phyloP scores from a whole-genome alignment of 2,113 vertebrate genomes.

The Gopherus evgoodei region DNA sequence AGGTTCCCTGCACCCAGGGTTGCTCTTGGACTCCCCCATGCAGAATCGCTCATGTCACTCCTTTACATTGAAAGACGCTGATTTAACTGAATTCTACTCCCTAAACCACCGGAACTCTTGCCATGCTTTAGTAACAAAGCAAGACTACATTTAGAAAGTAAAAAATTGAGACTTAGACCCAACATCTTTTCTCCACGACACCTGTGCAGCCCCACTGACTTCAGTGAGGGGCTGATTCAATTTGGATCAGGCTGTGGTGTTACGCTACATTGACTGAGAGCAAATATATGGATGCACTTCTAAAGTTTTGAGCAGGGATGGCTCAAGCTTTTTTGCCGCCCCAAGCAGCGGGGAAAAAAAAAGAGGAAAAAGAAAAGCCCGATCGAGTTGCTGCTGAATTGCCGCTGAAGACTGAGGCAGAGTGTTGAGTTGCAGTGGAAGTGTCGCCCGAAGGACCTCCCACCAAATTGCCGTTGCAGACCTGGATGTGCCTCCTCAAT shows the following conservation, averaged over 20 bases:
- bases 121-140: neutral
- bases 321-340: too few relatives aligned
- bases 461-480: too few relatives aligned
- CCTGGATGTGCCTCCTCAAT: too few relatives aligned
- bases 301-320: neutral
- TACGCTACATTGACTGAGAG: neutral
- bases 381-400: too few relatives aligned
- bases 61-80: neutral
- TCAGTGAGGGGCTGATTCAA: too few relatives aligned
- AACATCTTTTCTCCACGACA: neutral
- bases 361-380: too few relatives aligned
- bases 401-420: too few relatives aligned
- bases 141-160: conserved; percentile 7
- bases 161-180: neutral
- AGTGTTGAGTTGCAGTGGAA: too few relatives aligned
- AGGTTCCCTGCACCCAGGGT: neutral
- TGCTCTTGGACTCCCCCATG: neutral
- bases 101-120: neutral
- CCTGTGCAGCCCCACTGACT: neutral
- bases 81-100: neutral
- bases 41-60: neutral
- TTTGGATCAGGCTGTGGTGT: too few relatives aligned
- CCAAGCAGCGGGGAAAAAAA: too few relatives aligned
- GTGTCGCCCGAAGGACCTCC: too few relatives aligned
- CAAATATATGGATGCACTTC: neutral